A percentile compares a stretch with the other conserved stretches of the same genome.
Evolutionary conservation across 2,888 invertebrate genomes (phyloP).

Genomic region (Chydorus sphaericus): DNA sequence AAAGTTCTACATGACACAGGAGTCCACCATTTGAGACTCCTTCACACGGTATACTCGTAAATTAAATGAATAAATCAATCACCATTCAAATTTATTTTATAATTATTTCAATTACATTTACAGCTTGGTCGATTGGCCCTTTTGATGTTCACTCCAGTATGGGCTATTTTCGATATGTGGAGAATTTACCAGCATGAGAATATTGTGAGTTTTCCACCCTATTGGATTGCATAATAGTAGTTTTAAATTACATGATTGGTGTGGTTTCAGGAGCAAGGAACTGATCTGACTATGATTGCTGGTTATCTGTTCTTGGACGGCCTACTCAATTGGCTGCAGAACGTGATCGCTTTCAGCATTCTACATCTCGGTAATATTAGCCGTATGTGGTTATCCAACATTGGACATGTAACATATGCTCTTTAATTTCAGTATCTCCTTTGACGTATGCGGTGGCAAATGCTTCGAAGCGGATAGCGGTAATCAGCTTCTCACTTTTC

Average conservation of each 20-base stretch:
- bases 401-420: neutral
- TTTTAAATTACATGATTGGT: constrained; percentile 12
- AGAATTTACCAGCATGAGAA: constrained; percentile 45
- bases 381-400: neutral
- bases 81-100: neutral
- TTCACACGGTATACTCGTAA: constrained; percentile 38
- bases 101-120: neutral
- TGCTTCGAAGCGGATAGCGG: constrained; percentile 82
- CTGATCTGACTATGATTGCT: constrained; percentile 23
- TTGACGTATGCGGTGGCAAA: constrained; percentile 90
- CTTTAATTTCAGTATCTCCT: constrained; percentile 53
- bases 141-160: constrained; percentile 66
- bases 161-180: constrained; percentile 54
- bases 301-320: constrained; percentile 61
- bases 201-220: constrained; percentile 37
- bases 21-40: constrained; percentile 73
- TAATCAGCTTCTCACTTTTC: constrained; percentile 74
- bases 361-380: constrained; percentile 43
- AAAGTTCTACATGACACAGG: constrained; percentile 78
- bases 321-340: constrained; percentile 82
- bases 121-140: constrained; percentile 58
- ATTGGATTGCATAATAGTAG: neutral
- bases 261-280: neutral
- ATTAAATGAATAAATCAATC: too few species aligned
- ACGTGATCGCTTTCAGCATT: constrained; percentile 85